Conservation (phyloP, 2,888 invertebrate species). For the Archips crataeganus region DNA sequence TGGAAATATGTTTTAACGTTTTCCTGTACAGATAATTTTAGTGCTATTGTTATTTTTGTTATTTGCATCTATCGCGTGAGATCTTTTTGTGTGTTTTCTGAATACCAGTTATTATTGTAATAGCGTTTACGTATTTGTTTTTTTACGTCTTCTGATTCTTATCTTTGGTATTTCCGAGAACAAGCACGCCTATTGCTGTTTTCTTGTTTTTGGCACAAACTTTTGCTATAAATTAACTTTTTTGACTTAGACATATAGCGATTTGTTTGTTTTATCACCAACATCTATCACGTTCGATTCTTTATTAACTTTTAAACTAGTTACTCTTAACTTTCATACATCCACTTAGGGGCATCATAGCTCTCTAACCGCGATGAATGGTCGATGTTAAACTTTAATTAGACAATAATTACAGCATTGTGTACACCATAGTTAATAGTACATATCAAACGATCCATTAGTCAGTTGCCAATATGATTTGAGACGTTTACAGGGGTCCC, state of each 20-base stretch:
- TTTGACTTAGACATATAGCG: slow-evolving; percentile 2
- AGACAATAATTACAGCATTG: slow-evolving; percentile 45
- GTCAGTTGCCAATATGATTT: slow-evolving; percentile 79
- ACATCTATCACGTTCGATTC: background rate
- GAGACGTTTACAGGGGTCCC: slow-evolving; percentile 77
- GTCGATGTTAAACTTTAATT: slow-evolving; percentile 38
- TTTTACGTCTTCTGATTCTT: slow-evolving; percentile 36
- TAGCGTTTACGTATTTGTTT: slow-evolving; percentile 45
- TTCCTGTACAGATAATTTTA: slow-evolving; percentile 69
- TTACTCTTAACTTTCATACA: slow-evolving; percentile 17
- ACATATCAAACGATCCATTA: slow-evolving; percentile 75
- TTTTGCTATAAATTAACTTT: slow-evolving; percentile 21
- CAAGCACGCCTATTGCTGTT: slow-evolving; percentile 14
- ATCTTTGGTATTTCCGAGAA: slow-evolving; percentile 40
- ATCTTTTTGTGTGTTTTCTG: slow-evolving; percentile 58
- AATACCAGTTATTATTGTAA: slow-evolving; percentile 48
- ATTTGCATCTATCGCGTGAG: slow-evolving; percentile 59
- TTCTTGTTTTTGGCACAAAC: slow-evolving; percentile 17
- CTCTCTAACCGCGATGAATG: slow-evolving; percentile 38
- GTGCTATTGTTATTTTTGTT: slow-evolving; percentile 65
- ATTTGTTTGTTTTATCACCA: slow-evolving; percentile 12
- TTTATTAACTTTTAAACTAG: background rate
- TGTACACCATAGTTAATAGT: slow-evolving; percentile 71
- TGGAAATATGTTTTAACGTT: slow-evolving; percentile 67
- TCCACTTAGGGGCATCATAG: slow-evolving; percentile 15